Percentiles rank a stretch among this genome's conserved stretches.
These are phyloP conservation scores for Battus philenor DNA, from an alignment of 1,140 invertebrate genomes.

Conservation along the genomic window DNA sequence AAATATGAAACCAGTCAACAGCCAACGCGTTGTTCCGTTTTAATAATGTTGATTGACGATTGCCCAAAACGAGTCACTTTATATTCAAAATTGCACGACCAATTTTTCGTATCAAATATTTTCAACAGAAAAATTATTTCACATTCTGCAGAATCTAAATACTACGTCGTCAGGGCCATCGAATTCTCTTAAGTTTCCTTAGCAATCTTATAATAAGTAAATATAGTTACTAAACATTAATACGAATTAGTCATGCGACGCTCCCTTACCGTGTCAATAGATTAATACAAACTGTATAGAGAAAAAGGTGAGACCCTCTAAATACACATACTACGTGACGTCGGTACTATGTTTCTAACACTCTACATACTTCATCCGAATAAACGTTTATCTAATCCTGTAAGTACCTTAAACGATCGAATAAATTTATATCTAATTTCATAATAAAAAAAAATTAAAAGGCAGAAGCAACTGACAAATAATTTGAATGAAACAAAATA, in stretches of 20 bases:
- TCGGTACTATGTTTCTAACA: slow-evolving; percentile 3
- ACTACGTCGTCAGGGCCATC: neutral
- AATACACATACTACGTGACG: neutral
- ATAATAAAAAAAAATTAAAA: slow-evolving; percentile 22
- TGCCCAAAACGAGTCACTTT: slow-evolving; percentile 22
- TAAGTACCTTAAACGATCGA: slow-evolving; percentile 48
- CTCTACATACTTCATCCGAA: slow-evolving; percentile 31
- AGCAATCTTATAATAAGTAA: too few relatives aligned
- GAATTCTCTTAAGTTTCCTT: too few relatives aligned
- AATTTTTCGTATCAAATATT: slow-evolving; percentile 48
- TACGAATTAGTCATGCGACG: slow-evolving; percentile 30
- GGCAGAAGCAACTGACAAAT: slow-evolving; percentile 29
- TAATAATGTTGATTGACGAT: slow-evolving; percentile 7
- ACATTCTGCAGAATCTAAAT: slow-evolving; percentile 10
- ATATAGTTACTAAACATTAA: too few relatives aligned
- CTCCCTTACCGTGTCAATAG: slow-evolving; percentile 22
- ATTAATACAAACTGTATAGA: slow-evolving; percentile 2
- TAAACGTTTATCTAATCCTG: slow-evolving; percentile 39
- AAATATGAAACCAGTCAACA: slow-evolving; percentile 55
- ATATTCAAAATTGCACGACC: slow-evolving; percentile 38
- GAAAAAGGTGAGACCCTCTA: neutral
- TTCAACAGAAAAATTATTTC: slow-evolving; percentile 25
- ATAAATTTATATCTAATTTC: slow-evolving; percentile 35
- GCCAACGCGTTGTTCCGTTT: slow-evolving; percentile 21
- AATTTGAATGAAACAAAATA: slow-evolving; percentile 19